Evolutionary conservation across 1,140 invertebrate species (phyloP), one percentile per base, ranked within the genome.

Genomic region (Ceratoteleas bidentatus): DNA sequence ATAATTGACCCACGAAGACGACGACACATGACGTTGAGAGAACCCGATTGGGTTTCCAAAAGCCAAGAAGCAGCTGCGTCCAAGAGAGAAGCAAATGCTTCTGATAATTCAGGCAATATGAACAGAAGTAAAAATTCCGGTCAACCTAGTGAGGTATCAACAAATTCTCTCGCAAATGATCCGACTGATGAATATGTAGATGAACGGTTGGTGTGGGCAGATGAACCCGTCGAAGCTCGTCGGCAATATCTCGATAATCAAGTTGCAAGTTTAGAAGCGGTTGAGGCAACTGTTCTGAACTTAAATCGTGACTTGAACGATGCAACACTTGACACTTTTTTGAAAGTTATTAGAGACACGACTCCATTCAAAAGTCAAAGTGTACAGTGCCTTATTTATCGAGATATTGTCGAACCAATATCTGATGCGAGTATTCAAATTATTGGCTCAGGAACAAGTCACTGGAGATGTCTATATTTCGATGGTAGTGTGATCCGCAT

Each of bases 341-440:
- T 54, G n/a, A 54, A 54, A 34, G 11, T 54, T 3, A 34, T 54
- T 34, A 9, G 52, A 54, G 52, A 54, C 4, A 54, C 52, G 34
- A 54, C 52, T 6, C 5, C 32, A 1, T 34, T 54, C 11, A 36
- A 54, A 54, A 54, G 24, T n/a, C 24, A 54, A 54, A 54, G 52
- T 54, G 33, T 36, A 34, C 52, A 54, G n/a, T 54, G 34, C 34
- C 24, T 54, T 6, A 34, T 54, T 16, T 36, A 11, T n/a, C 10
- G 50, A 32, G 50, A 53, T 32, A 33, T 33, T 53, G 16, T n/a
- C 24, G 15, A 24, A 8, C 50, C 15, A 24, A 4, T 53, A 10
- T 10, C 15, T 53, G 24, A 53, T 13, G 9, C 8, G 34, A 13
- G 13, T 34, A 54, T 54, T 16, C 52, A 54, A 54, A 36, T 54